Base-by-base conservation (phyloP, 2,888 invertebrate species). In the Hymenopus coronatus region DNA sequence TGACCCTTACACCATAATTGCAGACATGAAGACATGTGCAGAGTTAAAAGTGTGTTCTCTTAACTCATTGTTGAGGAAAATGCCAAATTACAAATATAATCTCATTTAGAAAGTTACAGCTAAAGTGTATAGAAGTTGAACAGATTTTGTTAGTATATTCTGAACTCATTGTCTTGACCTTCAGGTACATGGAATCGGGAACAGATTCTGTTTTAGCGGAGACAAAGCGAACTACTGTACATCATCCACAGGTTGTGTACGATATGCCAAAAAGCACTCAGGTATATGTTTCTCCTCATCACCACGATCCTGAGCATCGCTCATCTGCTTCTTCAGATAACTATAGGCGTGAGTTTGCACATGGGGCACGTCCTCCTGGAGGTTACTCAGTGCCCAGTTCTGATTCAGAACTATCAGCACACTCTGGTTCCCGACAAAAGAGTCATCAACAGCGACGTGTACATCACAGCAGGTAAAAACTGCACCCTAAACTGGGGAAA, bases 311-410 rank as follows among this genome's bases (percentile, higher is more conserved):
- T n/a, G 87, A 85, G 12, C 88, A 82, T 20, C 82, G 46, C 8
- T 82, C 40, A 7, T 82, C 84, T 33, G 84, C 46, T 6, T 92
- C 90, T 90, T 94, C 94, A 85, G 96, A 96, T 93, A 96, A 96
- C 94, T 96, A 96, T 93, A 94, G 96, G 91, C 94, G 95, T 93
- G 96, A 96, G 94, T 96, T 96, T 94, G 96, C 96, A 46, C 95
- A 96, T 91, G 96, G 96, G n/a, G 93, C 94, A 20, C 89, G 91
- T 83, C 92, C 92, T 46, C 93, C 92, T 70, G 54, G 54, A 88
- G 92, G 93, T 28, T 93, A 92, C 91, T 94, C 94, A 0, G 94
- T 95, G 91, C 94, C 94, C 84, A 94, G 94, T 91, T 94, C 94
- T 87, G 94, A 94, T 92, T 94, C 94, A 84, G 95, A 95, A 91